These are phyloP conservation scores for Chymomyza fuscimana DNA, from an alignment of 2,888 invertebrate genomes.

Conservation along the genomic window DNA sequence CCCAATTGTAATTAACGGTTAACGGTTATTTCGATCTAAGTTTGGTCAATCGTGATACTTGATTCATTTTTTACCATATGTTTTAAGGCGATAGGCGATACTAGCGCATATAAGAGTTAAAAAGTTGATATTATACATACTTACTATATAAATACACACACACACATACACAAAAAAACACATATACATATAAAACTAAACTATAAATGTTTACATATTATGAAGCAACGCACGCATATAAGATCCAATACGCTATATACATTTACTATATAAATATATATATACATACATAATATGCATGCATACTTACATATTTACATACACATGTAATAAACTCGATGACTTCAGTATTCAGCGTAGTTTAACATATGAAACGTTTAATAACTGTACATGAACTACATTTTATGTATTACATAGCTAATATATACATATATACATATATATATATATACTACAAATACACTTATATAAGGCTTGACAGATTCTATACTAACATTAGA, in stretches of 20 bases:
- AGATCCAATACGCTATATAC: constrained; percentile 9
- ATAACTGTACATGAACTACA: constrained; percentile 53
- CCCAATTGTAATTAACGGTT: constrained; percentile 42
- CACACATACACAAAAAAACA: constrained; percentile 17
- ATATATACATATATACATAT: constrained; percentile 24
- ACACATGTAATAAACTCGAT: constrained; percentile 56
- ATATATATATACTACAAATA: constrained; percentile 25
- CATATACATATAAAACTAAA: constrained; percentile 22
- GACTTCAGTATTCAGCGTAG: constrained; percentile 73
- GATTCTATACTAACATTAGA: constrained; percentile 56
- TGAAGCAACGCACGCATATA: constrained; percentile 25
- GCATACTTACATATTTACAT: constrained; percentile 17
- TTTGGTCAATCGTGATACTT: constrained; percentile 72
- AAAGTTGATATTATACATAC: constrained; percentile 72
- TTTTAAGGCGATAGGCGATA: constrained; percentile 32
- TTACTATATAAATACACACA: constrained; percentile 32
- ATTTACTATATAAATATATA: background rate
- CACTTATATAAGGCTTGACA: constrained; percentile 63
- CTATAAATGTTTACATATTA: constrained; percentile 29
- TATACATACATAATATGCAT: constrained; percentile 10
- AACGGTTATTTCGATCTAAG: constrained; percentile 68
- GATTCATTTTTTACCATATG: constrained; percentile 59
- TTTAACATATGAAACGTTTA: constrained; percentile 24
- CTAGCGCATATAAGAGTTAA: constrained; percentile 61
- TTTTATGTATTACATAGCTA: constrained; percentile 46